Base-by-base conservation (phyloP, 1,140 invertebrate species). In the Adelges cooleyi region DNA sequence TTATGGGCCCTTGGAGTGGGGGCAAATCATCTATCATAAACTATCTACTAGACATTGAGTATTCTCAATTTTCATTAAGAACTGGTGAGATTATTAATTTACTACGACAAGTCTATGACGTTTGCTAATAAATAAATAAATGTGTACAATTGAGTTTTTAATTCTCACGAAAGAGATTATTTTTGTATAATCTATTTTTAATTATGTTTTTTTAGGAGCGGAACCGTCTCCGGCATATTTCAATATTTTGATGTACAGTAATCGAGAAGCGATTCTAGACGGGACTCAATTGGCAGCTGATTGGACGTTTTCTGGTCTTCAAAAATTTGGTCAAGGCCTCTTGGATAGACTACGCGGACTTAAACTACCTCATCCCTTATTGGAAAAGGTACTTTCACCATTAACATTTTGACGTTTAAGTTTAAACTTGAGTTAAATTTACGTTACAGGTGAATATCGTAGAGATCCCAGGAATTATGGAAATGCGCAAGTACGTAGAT, bases 21-120 rank as follows among this genome's bases (percentile, higher is more conserved):
- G 93, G 93, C 69, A 96, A 96, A 78, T 94, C 92, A 3, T 88
- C 89, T 10, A 91, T 95, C 68, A 85, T 95, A 53, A 96, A 96
- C 76, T 96, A 95, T 77, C 78, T 96, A 51, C 80, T 92, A 15
- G 87, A 91, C 66, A 85, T 87, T 68, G 90, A 95, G 75, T 89
- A 87, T 73, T 89, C 84, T 5, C 80, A 85, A 69, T 84, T 83
- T 72, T 84, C 91, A 52, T 76, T 94, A 69, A 83, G 88, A 77
- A 91, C 90, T 75, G 91, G 92, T 93, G 15, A 65, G 62, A 33
- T 6, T 33, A 33, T 33, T 40, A 51, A 25, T 9, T 36, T 6
- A 56, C 18, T 40, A 59, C 15, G 3, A 9, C 36, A 33, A 33
- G 29, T 33, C 11, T 6, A 6, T 33, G 29, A 11, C 29, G 11